Base-by-base conservation (phyloP, 2,797 vertebrate species). In the Cynodonichthys magdalenae region DNA sequence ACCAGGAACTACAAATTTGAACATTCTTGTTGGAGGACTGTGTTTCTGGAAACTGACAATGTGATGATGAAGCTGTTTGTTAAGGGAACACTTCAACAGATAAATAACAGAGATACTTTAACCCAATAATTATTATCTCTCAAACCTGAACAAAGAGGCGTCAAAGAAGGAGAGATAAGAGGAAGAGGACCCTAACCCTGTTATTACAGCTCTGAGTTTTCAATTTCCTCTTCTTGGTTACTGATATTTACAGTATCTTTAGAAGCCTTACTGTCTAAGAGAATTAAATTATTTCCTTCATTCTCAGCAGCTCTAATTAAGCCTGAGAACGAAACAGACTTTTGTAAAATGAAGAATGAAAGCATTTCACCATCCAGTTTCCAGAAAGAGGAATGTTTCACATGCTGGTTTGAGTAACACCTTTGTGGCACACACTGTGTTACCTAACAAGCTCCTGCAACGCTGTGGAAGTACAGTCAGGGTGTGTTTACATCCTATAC, bases 301-400 rank as follows among this genome's bases (percentile, higher is more conserved):
- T 31, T 17, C 19, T 41, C 39, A 41, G 39, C 39, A 12, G 39
- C 31, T 44, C 15, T 6, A 44, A 15, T 42, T 4, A 6, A 44
- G 7, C 8, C 0, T 24, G 24, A 15, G 14, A 5, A 42, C 6
- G 72, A 52, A 66, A 14, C 1, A 34, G 10, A 19, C 2, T 56
- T 54, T 77, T 74, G 73, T 64, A 79, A 79, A 53, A 50, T 17
- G 1, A 36, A 42, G 48, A 45, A 57, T 17, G 19, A 65, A 48
- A 77, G 71, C 42, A 68, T 59, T 68, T 39, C 65, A 59, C 29
- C 10, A 19, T 69, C 24, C 50, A 1, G 19, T 73, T 86, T 70
- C 77, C 72, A 69, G 61, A 78, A 83, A 87, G 61, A 63, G 24
- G 51, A 48, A 4, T n/a, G 11, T 31, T 14, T 42, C 45, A 55